A percentile compares a stretch with the other conserved stretches of the same genome.
Conservation (phyloP, 2,797 vertebrate species). For the Aldrovandia affinis region DNA sequence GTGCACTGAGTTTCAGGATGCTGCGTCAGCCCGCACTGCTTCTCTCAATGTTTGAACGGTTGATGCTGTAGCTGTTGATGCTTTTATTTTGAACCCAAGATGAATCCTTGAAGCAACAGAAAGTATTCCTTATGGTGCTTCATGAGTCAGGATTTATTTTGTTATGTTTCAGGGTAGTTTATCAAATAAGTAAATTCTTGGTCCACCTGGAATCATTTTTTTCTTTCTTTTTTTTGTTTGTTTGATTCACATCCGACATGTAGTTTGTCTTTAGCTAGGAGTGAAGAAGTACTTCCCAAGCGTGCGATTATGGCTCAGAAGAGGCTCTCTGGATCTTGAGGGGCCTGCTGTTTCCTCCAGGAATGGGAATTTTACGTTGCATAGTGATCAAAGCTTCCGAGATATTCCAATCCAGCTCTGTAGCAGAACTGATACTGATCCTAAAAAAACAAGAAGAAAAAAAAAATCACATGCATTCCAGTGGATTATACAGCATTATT, state of each 20-base stretch:
- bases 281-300: slow-evolving; percentile 98
- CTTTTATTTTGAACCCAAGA: slow-evolving; percentile 78
- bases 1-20: slow-evolving; percentile 67
- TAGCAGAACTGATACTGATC: slow-evolving; percentile 99
- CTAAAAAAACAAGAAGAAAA: slow-evolving; percentile 64
- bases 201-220: slow-evolving; percentile 89
- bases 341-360: slow-evolving; percentile 84
- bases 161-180: slow-evolving; percentile 74
- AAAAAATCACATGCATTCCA: neutral
- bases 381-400: slow-evolving; percentile 99
- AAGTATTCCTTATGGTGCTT: slow-evolving; percentile 78
- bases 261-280: slow-evolving; percentile 96
- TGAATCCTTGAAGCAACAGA: slow-evolving; percentile 87
- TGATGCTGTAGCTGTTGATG: slow-evolving; percentile 74
- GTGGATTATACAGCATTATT: neutral
- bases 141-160: slow-evolving; percentile 85
- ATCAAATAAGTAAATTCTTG: slow-evolving; percentile 87
- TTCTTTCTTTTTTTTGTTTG: slow-evolving; percentile 65
- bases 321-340: slow-evolving; percentile 92
- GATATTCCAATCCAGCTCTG: slow-evolving; percentile 96
- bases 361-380: slow-evolving; percentile 93
- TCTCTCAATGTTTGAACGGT: slow-evolving; percentile 72
- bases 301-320: slow-evolving; percentile 99
- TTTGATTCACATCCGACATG: slow-evolving; percentile 88
- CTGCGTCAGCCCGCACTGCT: slow-evolving; percentile 75